These are phyloP conservation scores for Mus spicilegus DNA, from an alignment of 2,113 vertebrate genomes.

Conservation along the genomic window DNA sequence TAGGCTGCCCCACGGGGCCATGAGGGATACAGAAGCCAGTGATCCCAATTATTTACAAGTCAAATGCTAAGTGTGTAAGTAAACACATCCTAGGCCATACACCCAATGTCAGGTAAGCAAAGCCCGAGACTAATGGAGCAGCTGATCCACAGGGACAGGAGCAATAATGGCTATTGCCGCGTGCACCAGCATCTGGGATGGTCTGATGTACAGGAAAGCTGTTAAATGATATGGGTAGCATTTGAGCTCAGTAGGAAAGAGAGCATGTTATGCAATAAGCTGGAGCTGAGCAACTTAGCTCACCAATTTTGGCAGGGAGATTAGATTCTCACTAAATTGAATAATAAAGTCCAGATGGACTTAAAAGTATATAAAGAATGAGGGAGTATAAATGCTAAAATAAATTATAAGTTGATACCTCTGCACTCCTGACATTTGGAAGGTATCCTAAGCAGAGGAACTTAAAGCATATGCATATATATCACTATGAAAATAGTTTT, in stretches of 20 bases:
- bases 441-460: constrained; percentile 32
- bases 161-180: not conserved
- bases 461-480: not conserved
- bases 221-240: not conserved
- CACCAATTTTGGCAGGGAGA: constrained; percentile 42
- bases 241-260: not conserved
- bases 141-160: too few relatives aligned
- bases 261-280: not conserved
- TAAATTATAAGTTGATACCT: constrained; percentile 49
- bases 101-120: not conserved
- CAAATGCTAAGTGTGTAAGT: not conserved
- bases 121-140: not conserved
- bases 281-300: not conserved
- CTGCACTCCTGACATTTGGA: constrained; percentile 33
- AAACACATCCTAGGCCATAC: not conserved
- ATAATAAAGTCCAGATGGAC: constrained; percentile 61
- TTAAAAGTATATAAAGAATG: constrained; percentile 47
- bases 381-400: constrained; percentile 43
- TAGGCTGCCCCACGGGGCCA: not conserved
- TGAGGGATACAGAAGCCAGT: not conserved
- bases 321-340: constrained; percentile 53
- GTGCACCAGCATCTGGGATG: not conserved
- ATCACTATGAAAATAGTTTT: not conserved
- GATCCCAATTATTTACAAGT: not conserved
- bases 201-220: not conserved